Percentiles rank a stretch among this genome's conserved stretches.
phyloP scores from a whole-genome alignment of 2,888 invertebrate genomes.

The Pardosa pseudoannulata region DNA sequence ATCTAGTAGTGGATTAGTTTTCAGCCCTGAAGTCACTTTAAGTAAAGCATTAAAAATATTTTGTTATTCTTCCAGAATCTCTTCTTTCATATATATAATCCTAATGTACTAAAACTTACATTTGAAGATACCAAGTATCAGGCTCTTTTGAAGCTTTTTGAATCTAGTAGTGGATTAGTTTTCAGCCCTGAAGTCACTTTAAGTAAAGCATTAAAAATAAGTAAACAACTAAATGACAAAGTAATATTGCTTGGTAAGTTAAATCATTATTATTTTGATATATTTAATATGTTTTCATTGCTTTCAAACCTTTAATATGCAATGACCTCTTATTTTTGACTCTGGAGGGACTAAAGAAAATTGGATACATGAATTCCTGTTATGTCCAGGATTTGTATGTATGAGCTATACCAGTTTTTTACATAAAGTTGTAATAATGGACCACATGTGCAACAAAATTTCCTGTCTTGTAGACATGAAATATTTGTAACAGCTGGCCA shows the following conservation, averaged over 20 bases:
- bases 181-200: conserved; percentile 29
- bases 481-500: no score
- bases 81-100: conserved; percentile 22
- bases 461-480: no score
- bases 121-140: conserved; percentile 40
- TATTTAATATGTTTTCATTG: no score
- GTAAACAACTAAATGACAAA: conserved; percentile 24
- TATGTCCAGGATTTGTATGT: no score
- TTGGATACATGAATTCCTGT: no score
- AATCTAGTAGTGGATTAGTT: conserved; percentile 39
- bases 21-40: conserved; percentile 21
- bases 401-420: no score
- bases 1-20: conserved; percentile 41
- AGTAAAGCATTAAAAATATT: conserved; percentile 29
- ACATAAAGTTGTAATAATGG: no score
- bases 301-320: no score
- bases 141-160: conserved; percentile 37
- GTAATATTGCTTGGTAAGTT: conserved; percentile 15
- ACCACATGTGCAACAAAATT: no score
- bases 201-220: conserved; percentile 28
- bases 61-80: conserved; percentile 35
- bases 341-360: no score
- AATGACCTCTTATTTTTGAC: no score
- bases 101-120: conserved; percentile 34
- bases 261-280: no score